Percentiles rank a stretch among this genome's conserved stretches.
These are phyloP conservation scores for Rhinolophus sinicus DNA, from an alignment of 2,113 vertebrate species.

Conservation along the genomic window DNA sequence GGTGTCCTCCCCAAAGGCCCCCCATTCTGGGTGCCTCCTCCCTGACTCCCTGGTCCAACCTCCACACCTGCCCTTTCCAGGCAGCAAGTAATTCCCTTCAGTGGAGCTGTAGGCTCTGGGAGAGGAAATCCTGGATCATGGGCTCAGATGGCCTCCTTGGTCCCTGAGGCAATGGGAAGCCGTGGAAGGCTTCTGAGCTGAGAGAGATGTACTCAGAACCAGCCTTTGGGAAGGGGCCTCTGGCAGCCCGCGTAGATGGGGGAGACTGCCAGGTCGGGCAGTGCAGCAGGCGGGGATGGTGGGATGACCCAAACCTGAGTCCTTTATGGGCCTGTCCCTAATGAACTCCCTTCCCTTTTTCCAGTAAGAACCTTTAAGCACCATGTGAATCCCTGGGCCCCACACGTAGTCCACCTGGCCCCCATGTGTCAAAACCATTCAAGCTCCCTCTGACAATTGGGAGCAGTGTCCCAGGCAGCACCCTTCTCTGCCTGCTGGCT, in stretches of 20 bases:
- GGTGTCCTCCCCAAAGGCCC: background rate
- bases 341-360: background rate
- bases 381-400: background rate
- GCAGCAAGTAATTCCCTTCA: too few relatives aligned
- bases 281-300: rapidly evolving
- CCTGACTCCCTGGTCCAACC: background rate
- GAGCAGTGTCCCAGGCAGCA: rapidly evolving
- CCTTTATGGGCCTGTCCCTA: background rate
- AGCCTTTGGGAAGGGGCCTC: background rate
- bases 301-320: background rate
- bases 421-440: background rate
- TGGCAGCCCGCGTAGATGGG: background rate
- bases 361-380: background rate
- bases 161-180: background rate
- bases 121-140: background rate
- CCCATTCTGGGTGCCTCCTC: background rate
- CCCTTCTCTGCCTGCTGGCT: background rate
- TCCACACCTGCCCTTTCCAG: background rate
- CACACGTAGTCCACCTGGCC: rapidly evolving
- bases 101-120: background rate
- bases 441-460: background rate
- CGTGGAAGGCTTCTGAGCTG: background rate
- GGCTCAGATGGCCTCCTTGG: background rate
- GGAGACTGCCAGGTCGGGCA: background rate
- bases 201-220: background rate